Conservation (phyloP, 2,113 vertebrate species). For the Centropus bengalensis region DNA sequence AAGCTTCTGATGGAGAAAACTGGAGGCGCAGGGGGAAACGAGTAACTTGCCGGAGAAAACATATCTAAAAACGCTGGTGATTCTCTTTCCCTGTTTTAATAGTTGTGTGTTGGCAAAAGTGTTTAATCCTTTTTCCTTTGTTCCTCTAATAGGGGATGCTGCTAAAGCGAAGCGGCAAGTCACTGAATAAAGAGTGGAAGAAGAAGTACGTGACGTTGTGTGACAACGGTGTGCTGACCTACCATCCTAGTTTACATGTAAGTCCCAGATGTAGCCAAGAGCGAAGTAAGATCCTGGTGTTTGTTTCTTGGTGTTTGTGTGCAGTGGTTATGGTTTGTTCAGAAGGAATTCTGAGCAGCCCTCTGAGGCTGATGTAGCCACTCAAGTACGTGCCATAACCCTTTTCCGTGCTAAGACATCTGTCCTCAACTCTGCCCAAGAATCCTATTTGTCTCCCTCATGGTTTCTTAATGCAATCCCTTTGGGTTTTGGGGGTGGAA, state of each 20-base stretch:
- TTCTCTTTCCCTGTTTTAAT: neutral
- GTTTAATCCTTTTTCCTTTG: neutral
- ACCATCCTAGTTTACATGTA: constrained; percentile 95
- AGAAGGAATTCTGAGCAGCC: neutral
- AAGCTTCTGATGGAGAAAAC: accelerated
- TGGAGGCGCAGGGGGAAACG: neutral
- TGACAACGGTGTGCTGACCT: constrained; percentile 94
- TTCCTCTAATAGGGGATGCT: constrained; percentile 86
- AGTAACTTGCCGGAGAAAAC: neutral
- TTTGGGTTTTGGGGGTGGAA: neutral
- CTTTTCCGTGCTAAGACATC: neutral
- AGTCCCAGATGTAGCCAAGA: constrained; percentile 48
- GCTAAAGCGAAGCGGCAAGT: constrained; percentile 93
- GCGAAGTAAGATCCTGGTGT: neutral
- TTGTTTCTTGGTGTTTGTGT: neutral
- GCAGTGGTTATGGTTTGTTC: neutral
- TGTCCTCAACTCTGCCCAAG: neutral
- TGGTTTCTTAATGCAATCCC: neutral
- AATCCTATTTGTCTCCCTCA: neutral
- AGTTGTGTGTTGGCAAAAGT: neutral
- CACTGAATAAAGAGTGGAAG: constrained; percentile 98
- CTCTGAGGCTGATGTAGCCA: neutral
- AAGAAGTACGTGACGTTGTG: constrained; percentile 97
- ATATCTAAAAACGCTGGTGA: neutral
- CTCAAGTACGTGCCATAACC: neutral